A percentile compares a stretch with the other conserved stretches of the same genome.
These are phyloP conservation scores for Escarpia spicata DNA, from an alignment of 2,888 invertebrate species.

Conservation along the genomic window DNA sequence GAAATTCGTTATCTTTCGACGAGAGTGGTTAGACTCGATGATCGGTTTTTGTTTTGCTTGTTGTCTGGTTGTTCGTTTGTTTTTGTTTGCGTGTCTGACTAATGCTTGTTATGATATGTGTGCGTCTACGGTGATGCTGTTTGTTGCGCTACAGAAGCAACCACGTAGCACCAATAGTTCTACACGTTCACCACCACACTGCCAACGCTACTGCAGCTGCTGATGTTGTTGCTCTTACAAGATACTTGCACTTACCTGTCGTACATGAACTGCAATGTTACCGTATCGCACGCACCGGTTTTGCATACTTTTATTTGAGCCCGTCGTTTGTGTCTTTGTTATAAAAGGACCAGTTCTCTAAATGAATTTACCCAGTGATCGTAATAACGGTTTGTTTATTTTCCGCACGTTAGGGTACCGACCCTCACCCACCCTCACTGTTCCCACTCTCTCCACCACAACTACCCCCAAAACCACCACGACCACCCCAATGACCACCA, in stretches of 20 bases:
- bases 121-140: background rate
- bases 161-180: background rate
- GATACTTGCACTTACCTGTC: background rate
- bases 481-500: background rate
- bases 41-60: background rate
- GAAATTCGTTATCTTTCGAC: background rate
- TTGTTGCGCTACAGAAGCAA: background rate
- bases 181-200: background rate
- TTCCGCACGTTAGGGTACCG: background rate
- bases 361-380: background rate
- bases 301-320: background rate
- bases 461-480: background rate
- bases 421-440: background rate
- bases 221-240: background rate
- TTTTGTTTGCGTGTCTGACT: background rate
- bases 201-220: background rate
- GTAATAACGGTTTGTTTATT: conserved; percentile 5
- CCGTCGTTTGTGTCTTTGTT: background rate
- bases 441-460: background rate
- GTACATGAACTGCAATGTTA: background rate
- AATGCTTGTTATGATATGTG: background rate
- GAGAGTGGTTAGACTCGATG: conserved; percentile 1
- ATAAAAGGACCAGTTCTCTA: background rate
- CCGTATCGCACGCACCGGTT: background rate
- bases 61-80: background rate